Conservation (phyloP, 2,797 vertebrate genomes). For the Jordanella pulchra region DNA sequence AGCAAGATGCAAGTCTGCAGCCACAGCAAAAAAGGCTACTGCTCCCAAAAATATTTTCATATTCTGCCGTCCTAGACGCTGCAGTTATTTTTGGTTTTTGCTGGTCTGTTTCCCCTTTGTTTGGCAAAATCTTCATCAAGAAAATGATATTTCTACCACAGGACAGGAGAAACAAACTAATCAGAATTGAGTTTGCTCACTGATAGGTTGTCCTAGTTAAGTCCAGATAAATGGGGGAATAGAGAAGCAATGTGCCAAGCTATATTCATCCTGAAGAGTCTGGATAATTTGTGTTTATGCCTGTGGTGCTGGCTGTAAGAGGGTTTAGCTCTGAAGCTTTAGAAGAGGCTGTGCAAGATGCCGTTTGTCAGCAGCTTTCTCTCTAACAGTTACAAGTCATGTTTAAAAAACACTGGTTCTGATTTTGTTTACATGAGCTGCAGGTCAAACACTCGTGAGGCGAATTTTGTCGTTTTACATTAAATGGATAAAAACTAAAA, state of each 20-base stretch:
- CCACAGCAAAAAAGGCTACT: slow-evolving; percentile 71
- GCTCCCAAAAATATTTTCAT: slow-evolving; percentile 70
- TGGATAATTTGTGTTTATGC: slow-evolving; percentile 38
- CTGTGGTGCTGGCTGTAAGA: slow-evolving; percentile 48
- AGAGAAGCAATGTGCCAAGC: slow-evolving; percentile 34
- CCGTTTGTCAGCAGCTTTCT: slow-evolving; percentile 29
- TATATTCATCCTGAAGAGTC: slow-evolving; percentile 36
- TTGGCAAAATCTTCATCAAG: slow-evolving; percentile 57
- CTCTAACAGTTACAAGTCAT: neutral
- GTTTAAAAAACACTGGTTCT: slow-evolving; percentile 3
- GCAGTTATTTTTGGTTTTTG: slow-evolving; percentile 11
- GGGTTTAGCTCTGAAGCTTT: slow-evolving; percentile 49
- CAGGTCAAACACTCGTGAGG: no score
- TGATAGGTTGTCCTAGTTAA: slow-evolving; percentile 28
- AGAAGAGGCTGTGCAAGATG: slow-evolving; percentile 31
- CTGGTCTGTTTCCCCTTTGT: slow-evolving; percentile 20
- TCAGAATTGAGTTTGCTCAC: slow-evolving; percentile 29
- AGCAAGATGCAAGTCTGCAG: slow-evolving; percentile 44
- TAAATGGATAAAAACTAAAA: no score
- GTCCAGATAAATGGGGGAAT: slow-evolving; percentile 19
- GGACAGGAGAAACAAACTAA: slow-evolving; percentile 42
- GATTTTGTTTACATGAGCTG: neutral
- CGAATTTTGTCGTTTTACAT: no score
- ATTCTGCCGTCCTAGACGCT: slow-evolving; percentile 38
- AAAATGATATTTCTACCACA: slow-evolving; percentile 56